Evolutionary conservation across 2,888 invertebrate genomes (phyloP), one percentile per base, ranked within the genome.

Genomic region (Aporophyla nigra): DNA sequence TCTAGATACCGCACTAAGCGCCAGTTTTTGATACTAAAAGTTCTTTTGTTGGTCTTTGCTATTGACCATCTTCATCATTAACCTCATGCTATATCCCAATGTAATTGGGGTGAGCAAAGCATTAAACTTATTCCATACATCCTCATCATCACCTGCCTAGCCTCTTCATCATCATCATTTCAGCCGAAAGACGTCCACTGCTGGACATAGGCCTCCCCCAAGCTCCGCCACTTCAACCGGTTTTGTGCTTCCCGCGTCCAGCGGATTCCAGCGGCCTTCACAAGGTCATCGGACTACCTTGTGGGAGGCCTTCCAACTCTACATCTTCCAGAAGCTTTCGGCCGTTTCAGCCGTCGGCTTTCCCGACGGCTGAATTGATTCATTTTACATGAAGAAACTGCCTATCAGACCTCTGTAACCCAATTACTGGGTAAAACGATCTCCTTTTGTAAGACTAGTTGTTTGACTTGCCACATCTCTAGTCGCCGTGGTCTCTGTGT

Each of bases 1-100:
- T 33, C 58, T 10, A 63, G 63, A 63, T 58, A 80, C 43, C 51
- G 27, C 27, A 19, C 49, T 54, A 59, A 51, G 71, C 40, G 61
- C 40, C 12, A 7, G 40, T 12, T 61, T 27, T 43, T 54, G 14
- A 46, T 53, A 21, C 33, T 14, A 27, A 40, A 5, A 14, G 19
- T 7, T 5, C 2, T 6, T 43, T 9, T 40, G 9, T 46, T 69
- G 21, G 21, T 43, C 16, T 76, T 54, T 54, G 24, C 10, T 14
- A 16, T 66, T 75, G 6, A 21, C 49, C 10, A 33, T 54, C 19
- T 1, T 59, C 21, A 16, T 27, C 9, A 21, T 5, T 19, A 33
- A 33, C 59, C 33, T 59, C 19, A 9, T 33, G 19, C 9, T 19
- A 9, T 27, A 9, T 58, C 58, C 9, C 16, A 27, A 58, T 24